Evolutionary conservation across 2,113 vertebrate species (phyloP).

Genomic region (Aramus guarauna): DNA sequence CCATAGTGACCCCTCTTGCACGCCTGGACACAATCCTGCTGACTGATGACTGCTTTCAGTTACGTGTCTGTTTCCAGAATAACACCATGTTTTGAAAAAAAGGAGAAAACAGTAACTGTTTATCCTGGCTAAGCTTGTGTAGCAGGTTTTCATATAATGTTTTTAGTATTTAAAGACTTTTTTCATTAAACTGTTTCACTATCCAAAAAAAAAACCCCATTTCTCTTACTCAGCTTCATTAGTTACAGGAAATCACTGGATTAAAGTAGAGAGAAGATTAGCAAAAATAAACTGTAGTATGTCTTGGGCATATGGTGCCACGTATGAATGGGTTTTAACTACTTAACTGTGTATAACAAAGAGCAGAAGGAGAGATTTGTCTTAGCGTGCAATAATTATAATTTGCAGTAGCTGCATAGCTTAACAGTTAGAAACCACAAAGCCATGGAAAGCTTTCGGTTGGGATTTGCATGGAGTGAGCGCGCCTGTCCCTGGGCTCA

Average conservation of each 20-base stretch:
- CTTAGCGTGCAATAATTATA: not conserved
- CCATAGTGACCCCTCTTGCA: not conserved
- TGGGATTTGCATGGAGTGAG: not conserved
- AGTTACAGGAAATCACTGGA: constrained; percentile 43
- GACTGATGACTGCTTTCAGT: not conserved
- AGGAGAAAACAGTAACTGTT: not conserved
- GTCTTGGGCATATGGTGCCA: constrained; percentile 36
- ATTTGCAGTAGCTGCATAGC: not conserved
- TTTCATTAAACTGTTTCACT: not conserved
- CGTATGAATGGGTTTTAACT: constrained; percentile 29
- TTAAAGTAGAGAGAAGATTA: constrained; percentile 57
- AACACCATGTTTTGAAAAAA: not conserved
- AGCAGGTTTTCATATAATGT: constrained; percentile 7
- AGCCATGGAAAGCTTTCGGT: not conserved
- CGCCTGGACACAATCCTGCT: not conserved
- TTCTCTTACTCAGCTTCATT: constrained; percentile 36
- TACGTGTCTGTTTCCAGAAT: not conserved
- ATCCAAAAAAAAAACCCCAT: not conserved
- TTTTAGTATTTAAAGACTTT: not conserved
- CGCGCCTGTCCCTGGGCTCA: fast-evolving
- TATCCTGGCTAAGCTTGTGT: not conserved
- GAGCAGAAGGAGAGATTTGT: constrained; percentile 37
- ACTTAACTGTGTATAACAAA: constrained; percentile 28
- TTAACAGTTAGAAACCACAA: not conserved
- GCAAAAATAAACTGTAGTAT: constrained; percentile 28